Evolutionary conservation across 2,888 invertebrate genomes (phyloP), one percentile per base, ranked within the genome.

Genomic region (Leptinotarsa haldemani): DNA sequence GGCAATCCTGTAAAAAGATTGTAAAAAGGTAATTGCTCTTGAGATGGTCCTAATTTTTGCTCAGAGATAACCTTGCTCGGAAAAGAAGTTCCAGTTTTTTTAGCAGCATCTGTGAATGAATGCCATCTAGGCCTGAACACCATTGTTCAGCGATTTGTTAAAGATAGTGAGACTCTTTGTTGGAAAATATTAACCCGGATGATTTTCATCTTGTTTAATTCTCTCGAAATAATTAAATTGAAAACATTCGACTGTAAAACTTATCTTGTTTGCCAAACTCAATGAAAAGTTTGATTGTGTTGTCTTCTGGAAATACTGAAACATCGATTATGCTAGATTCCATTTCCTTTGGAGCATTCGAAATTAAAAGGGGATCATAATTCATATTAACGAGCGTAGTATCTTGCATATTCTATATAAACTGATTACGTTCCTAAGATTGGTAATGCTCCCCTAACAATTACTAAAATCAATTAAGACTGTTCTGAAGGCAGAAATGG

Each of bases 371-470:
- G 4, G 61, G 61, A 61, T 40, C 61, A 61, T 61, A 61, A 30
- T 61, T 40, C 61, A 61, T n/a, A 61, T n/a, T 40, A 61, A 40
- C n/a, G 61, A 61, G 61, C 61, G 20, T 18, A 40, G 61, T 61
- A 30, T 61, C 68, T 56, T 46, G 68, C 68, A 47, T 68, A 56
- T 68, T 68, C 68, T 68, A 68, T 68, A 68, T 46, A 56, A 68
- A 47, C 47, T 68, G 52, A 68, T 53, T 53, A 56, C 25, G 47
- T 18, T 68, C 15, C 22, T 46, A 12, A 52, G 46, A 68, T 67
- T 67, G 67, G 67, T 68, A 56, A 68, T 68, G 56, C 40, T 47
- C 13, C 46, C 16, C 20, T 46, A 68, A 56, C 56, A 68, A 68
- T 56, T 68, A 58, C 40, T 15, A 30, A 40, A 61, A 61, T 61